These are phyloP conservation scores for Eupithecia centaureata DNA, from an alignment of 2,888 invertebrate genomes.

Conservation along the genomic window DNA sequence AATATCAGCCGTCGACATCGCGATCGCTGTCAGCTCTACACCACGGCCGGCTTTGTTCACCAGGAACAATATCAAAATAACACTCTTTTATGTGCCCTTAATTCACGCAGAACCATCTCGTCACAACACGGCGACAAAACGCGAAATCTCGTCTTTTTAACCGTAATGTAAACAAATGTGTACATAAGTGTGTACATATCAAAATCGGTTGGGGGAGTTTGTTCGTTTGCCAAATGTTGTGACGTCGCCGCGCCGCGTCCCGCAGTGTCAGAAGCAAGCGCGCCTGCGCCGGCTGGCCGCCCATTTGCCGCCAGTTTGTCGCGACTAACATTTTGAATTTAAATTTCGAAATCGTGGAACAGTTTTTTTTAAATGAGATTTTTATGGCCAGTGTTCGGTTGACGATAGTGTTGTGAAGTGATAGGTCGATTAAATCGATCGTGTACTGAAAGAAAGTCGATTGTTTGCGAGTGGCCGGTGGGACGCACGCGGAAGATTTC, in stretches of 20 bases:
- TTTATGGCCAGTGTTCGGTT: slow-evolving; percentile 48
- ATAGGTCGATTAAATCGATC: slow-evolving; percentile 35
- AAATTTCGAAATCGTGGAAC: slow-evolving; percentile 53
- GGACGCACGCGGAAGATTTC: slow-evolving; percentile 52
- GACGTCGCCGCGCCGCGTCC: slow-evolving; percentile 54
- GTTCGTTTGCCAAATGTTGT: slow-evolving; percentile 54
- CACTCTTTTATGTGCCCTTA: slow-evolving; percentile 59
- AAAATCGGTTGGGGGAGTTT: slow-evolving; percentile 54
- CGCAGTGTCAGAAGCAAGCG: slow-evolving; percentile 70
- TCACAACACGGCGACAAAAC: slow-evolving; percentile 53
- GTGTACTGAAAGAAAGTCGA: slow-evolving; percentile 51
- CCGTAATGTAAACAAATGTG: slow-evolving; percentile 54
- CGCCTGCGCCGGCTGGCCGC: slow-evolving; percentile 73
- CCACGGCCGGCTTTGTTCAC: slow-evolving; percentile 49
- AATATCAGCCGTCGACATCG: slow-evolving; percentile 40
- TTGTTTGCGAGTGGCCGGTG: slow-evolving; percentile 52
- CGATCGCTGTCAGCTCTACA: slow-evolving; percentile 12
- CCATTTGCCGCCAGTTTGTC: slow-evolving; percentile 64
- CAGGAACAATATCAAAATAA: slow-evolving; percentile 63
- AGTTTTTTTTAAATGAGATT: slow-evolving; percentile 37
- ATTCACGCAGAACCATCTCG: slow-evolving; percentile 45
- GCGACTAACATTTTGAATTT: slow-evolving; percentile 65
- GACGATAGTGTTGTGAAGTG: slow-evolving; percentile 52
- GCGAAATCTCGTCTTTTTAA: slow-evolving; percentile 49
- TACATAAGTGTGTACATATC: slow-evolving; percentile 52